Evolutionary conservation across 2,797 vertebrate genomes (phyloP).

Genomic region (Lepilemur ruficaudatus): DNA sequence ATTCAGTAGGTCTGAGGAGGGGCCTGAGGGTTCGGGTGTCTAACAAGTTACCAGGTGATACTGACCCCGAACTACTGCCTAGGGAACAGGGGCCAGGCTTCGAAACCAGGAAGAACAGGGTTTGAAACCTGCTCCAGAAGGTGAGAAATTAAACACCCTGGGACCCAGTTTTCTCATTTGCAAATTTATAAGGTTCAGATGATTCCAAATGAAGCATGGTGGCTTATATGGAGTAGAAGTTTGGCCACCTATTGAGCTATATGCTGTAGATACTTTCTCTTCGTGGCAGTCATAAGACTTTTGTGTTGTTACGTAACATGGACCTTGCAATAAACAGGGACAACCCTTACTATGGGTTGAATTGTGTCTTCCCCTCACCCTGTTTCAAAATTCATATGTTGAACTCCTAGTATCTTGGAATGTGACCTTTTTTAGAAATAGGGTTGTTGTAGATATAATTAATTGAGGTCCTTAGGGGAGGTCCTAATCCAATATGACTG

Average conservation of each 20-base stretch:
- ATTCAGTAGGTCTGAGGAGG: background rate
- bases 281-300: background rate
- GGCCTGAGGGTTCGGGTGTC: background rate
- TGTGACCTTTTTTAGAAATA: background rate
- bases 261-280: background rate
- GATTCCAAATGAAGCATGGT: background rate
- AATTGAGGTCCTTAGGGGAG: background rate
- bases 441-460: background rate
- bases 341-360: background rate
- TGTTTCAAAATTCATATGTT: background rate
- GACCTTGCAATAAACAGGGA: background rate
- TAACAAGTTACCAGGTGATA: background rate
- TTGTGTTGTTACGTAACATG: background rate
- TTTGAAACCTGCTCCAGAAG: background rate
- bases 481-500: background rate
- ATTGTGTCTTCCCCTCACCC: too few relatives aligned
- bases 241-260: background rate
- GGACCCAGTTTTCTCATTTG: background rate
- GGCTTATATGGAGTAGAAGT: background rate
- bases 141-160: background rate
- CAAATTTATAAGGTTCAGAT: background rate
- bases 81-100: background rate
- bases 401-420: background rate
- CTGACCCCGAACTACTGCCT: too few relatives aligned
- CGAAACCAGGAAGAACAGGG: background rate